Conservation (phyloP, 2,113 vertebrate species). For the Numenius arquata region DNA sequence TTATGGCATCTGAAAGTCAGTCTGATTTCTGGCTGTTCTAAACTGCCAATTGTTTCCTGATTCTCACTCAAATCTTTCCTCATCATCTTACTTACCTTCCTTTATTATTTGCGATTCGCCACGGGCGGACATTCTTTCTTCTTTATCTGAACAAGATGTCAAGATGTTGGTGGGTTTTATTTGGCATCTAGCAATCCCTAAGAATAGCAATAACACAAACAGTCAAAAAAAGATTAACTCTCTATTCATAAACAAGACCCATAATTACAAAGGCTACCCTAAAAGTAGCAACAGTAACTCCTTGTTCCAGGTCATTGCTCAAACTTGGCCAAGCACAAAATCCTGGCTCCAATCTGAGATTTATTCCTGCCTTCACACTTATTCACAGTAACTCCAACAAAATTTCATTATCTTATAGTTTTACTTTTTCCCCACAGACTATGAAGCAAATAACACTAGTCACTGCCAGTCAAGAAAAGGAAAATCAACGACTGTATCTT, state of each 20-base stretch:
- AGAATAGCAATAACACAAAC: background rate
- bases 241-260: background rate
- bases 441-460: background rate
- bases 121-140: background rate
- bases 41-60: background rate
- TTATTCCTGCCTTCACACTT: background rate
- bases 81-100: background rate
- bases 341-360: background rate
- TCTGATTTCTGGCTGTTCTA: background rate
- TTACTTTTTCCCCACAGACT: background rate
- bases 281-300: background rate
- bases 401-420: background rate
- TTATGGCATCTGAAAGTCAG: background rate
- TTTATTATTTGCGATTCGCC: rapidly evolving
- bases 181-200: background rate
- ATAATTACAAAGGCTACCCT: background rate
- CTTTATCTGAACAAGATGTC: background rate
- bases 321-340: background rate
- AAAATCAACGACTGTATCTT: background rate
- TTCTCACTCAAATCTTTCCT: background rate
- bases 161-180: background rate
- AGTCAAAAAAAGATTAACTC: background rate
- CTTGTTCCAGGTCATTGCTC: background rate
- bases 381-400: background rate
- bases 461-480: background rate